Evolutionary conservation across 2,113 vertebrate species (phyloP), one percentile per base, ranked within the genome.

Genomic region (Chinchilla lanigera): DNA sequence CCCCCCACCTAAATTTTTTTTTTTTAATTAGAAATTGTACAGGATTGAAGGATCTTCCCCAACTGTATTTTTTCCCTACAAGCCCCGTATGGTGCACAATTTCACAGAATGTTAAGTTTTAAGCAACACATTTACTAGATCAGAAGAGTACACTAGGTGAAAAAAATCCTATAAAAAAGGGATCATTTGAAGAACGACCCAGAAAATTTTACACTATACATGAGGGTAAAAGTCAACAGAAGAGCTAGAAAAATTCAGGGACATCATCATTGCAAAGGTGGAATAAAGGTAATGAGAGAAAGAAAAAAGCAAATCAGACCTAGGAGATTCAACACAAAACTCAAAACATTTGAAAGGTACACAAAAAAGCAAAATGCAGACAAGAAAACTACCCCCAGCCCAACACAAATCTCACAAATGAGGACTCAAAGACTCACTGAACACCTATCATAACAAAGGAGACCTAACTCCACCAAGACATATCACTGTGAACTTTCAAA

Each of bases 101-200:
- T 94, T 71, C 38, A 56, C 30, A 75, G 20, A 73, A 44, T 7
- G n/a, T 67, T 94, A 87, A 35, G 50, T 84, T 92, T 94, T 83
- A 71, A 92, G 2, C 22, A 92, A 94, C 50, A 78, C 28, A 35
- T 54, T 22, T 67, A 60, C 38, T 50, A 87, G 38, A 41, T 22
- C 20, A 94, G 33, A 94, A 92, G 83, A 20, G 67, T 52, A 14
- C 78, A 24, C 17, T 81, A 41, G n/a, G 19, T 26, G 44, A 41
- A 67, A 87, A 96, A 94, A 86, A 86, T 73, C 35, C 16, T 47
- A 56, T 58, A 41, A 22, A 71, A 44, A 73, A 86, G 47, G 90
- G 54, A 54, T 73, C 22, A 60, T 16, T 7, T 83, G 17, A 14
- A 89, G 20, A 41, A 75, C 84, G 52, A n/a, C 63, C 60, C 56